phyloP scores from a whole-genome alignment of 2,113 vertebrate species.

The Gnathonemus echidnorhynchus region DNA sequence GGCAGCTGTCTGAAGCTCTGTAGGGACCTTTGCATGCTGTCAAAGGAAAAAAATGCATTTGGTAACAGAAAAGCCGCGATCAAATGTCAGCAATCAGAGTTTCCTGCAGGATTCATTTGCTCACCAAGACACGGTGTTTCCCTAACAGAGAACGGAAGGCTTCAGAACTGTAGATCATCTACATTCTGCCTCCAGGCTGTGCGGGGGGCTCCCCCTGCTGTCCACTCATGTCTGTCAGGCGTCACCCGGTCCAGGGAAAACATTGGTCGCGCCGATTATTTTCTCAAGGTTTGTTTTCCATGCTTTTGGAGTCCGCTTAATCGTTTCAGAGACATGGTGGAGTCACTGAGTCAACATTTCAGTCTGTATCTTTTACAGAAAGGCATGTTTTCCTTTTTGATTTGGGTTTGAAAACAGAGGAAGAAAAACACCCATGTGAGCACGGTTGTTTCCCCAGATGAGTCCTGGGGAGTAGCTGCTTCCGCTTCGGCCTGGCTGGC shows the following conservation, averaged over 20 bases:
- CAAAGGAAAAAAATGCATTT: neutral
- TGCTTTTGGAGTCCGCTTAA: constrained; percentile 14
- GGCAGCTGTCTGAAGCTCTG: neutral
- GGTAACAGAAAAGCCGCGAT: neutral
- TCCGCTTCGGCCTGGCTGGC: neutral
- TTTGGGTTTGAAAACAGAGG: constrained; percentile 20
- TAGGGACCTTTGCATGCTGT: neutral
- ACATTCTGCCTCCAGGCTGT: neutral
- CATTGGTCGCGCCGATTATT: constrained; percentile 17
- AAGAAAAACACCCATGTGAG: constrained; percentile 16
- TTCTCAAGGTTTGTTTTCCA: constrained; percentile 18
- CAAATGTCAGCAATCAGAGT: neutral
- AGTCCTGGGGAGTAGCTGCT: neutral
- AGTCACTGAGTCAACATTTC: constrained; percentile 13
- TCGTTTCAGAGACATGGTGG: neutral
- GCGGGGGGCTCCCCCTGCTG: neutral
- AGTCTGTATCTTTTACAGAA: constrained; percentile 17
- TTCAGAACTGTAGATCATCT: neutral
- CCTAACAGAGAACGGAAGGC: neutral
- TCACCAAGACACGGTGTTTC: neutral
- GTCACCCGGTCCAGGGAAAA: neutral
- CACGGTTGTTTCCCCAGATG: neutral
- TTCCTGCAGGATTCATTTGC: neutral
- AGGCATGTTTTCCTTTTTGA: constrained; percentile 7
- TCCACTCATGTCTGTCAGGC: neutral